Conservation (phyloP, 1,140 invertebrate genomes). For the Megalopta genalis region DNA sequence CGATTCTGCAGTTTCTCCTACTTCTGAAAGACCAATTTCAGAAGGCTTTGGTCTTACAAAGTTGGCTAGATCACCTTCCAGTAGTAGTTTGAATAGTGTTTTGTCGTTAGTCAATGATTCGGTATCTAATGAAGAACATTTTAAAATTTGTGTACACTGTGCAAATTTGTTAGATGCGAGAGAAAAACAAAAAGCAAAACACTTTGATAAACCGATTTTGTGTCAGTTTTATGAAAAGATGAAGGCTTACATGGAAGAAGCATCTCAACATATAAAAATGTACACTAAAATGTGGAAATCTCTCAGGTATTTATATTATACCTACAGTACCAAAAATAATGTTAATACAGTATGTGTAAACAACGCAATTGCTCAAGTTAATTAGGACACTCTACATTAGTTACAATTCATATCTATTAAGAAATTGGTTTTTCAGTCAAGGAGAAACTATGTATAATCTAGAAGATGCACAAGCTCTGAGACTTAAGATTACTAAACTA, state of each 20-base stretch:
- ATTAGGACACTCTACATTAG: not conserved
- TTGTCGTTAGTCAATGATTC: conserved; percentile 80
- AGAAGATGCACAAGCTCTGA: conserved; percentile 89
- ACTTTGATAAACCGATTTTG: conserved; percentile 89
- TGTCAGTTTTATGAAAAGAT: conserved; percentile 92
- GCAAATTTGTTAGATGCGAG: conserved; percentile 89
- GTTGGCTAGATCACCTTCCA: conserved; percentile 77
- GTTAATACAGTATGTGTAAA: no score
- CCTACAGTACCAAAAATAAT: not conserved
- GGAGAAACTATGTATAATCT: conserved; percentile 94
- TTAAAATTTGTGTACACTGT: conserved; percentile 92
- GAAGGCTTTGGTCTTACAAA: conserved; percentile 79
- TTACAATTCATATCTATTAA: not conserved
- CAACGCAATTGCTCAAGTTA: no score
- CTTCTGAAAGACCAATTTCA: conserved; percentile 69
- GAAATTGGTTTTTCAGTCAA: conserved; percentile 80
- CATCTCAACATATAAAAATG: conserved; percentile 87
- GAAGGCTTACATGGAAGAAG: conserved; percentile 87
- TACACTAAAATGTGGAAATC: conserved; percentile 92
- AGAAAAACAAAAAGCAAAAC: conserved; percentile 89
- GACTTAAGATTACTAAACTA: conserved; percentile 90
- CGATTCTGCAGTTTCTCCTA: conserved; percentile 73
- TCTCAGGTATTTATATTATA: conserved; percentile 79
- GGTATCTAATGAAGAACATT: conserved; percentile 81
- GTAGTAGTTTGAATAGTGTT: conserved; percentile 79